phyloP scores from a whole-genome alignment of 2,113 vertebrate species.

The Gasterosteus aculeatus region DNA sequence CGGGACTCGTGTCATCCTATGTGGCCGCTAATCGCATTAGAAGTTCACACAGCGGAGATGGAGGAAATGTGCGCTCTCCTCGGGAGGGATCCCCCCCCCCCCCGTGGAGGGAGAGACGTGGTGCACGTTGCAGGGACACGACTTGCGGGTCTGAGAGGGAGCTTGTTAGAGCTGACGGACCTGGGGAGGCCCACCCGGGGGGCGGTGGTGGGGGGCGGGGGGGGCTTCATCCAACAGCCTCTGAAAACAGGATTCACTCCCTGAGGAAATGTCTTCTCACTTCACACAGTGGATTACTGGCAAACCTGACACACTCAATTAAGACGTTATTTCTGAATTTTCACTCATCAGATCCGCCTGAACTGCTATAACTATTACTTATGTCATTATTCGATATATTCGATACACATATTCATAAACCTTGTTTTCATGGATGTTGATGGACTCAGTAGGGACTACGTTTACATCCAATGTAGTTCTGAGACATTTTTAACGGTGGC shows the following conservation, averaged over 20 bases:
- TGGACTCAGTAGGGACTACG: neutral
- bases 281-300: neutral
- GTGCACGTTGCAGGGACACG: constrained; percentile 40
- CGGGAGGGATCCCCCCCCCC: neutral
- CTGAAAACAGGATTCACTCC: neutral
- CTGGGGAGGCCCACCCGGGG: neutral
- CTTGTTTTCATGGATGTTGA: neutral
- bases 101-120: constrained; percentile 24
- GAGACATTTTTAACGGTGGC: no score
- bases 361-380: neutral
- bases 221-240: neutral
- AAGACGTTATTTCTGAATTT: neutral
- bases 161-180: constrained; percentile 51
- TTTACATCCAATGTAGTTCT: neutral
- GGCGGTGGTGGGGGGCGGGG: constrained; percentile 7
- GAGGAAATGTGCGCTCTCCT: constrained; percentile 36
- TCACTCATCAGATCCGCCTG: neutral
- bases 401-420: no score
- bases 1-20: constrained; percentile 49
- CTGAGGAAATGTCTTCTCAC: neutral
- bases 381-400: neutral
- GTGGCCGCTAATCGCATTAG: constrained; percentile 66
- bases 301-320: neutral
- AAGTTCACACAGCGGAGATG: constrained; percentile 65
- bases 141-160: constrained; percentile 36